These are phyloP conservation scores for Dolichoris vasculosae DNA, from an alignment of 1,140 invertebrate genomes.

Conservation along the genomic window DNA sequence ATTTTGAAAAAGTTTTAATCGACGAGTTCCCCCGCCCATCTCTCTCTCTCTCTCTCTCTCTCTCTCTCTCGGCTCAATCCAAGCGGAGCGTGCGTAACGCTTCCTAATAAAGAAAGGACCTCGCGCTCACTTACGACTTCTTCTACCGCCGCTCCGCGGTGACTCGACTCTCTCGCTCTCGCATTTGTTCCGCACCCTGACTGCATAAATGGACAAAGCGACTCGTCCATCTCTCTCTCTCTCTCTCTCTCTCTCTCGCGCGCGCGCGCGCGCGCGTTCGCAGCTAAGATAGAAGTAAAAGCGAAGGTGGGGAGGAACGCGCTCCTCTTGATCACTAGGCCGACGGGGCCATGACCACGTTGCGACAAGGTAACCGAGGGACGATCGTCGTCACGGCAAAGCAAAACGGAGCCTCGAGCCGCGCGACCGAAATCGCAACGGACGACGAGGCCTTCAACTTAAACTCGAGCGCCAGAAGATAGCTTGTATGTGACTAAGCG, in stretches of 20 bases:
- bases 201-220: slow-evolving; percentile 52
- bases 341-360: slow-evolving; percentile 66
- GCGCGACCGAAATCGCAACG: slow-evolving; percentile 10
- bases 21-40: neutral
- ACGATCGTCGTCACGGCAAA: slow-evolving; percentile 37
- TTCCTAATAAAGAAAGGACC: slow-evolving; percentile 55
- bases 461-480: slow-evolving; percentile 30
- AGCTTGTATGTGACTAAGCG: slow-evolving; percentile 25
- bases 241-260: neutral
- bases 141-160: slow-evolving; percentile 15
- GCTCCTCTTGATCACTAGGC: slow-evolving; percentile 58
- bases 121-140: slow-evolving; percentile 39
- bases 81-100: slow-evolving; percentile 34
- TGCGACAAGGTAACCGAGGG: slow-evolving; percentile 64
- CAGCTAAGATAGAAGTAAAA: slow-evolving; percentile 59
- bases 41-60: slow-evolving; percentile 11
- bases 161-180: slow-evolving; percentile 28
- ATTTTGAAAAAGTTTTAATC: slow-evolving; percentile 46
- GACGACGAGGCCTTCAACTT: slow-evolving; percentile 50
- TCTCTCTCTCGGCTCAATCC: neutral
- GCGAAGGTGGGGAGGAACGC: slow-evolving; percentile 57
- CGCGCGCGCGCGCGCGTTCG: neutral
- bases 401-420: neutral
- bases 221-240: slow-evolving; percentile 7
- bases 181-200: slow-evolving; percentile 42